phyloP scores from a whole-genome alignment of 23 tunicate species.

The Diplosoma virens region DNA sequence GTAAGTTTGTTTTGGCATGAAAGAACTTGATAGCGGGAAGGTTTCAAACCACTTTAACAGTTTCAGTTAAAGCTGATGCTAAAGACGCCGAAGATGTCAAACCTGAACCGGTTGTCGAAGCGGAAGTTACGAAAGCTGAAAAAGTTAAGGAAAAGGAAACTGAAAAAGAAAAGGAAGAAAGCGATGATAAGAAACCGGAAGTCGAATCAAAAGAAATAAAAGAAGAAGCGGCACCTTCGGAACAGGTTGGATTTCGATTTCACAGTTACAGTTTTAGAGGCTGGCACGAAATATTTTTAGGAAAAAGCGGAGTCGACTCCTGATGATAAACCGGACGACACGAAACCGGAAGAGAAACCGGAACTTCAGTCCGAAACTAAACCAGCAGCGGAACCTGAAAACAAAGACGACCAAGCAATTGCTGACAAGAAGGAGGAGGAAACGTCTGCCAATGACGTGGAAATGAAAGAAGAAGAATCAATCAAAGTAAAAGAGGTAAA shows the following conservation, averaged over 20 bases:
- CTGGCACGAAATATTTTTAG: too few species aligned
- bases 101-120: too few species aligned
- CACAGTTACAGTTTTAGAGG: too few species aligned
- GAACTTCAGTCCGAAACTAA: too few species aligned
- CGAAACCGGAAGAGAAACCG: not conserved
- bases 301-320: too few species aligned
- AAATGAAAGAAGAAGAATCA: too few species aligned
- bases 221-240: not conserved
- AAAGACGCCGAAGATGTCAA: too few species aligned
- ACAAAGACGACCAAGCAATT: not conserved
- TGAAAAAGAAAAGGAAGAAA: slow-evolving; percentile 1
- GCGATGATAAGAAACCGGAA: slow-evolving; percentile 13
- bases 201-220: not conserved
- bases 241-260: not conserved
- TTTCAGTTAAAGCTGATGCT: too few species aligned
- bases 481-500: not conserved
- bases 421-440: not conserved
- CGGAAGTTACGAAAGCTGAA: not conserved
- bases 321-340: not conserved
- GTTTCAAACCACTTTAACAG: too few species aligned
- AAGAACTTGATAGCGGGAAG: too few species aligned
- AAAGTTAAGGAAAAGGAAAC: slow-evolving; percentile 14
- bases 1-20: too few species aligned
- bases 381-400: not conserved
- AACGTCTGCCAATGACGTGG: too few species aligned